Evolutionary conservation across 2,888 invertebrate species (phyloP).

Genomic region (Caenorhabditis auriculariae): DNA sequence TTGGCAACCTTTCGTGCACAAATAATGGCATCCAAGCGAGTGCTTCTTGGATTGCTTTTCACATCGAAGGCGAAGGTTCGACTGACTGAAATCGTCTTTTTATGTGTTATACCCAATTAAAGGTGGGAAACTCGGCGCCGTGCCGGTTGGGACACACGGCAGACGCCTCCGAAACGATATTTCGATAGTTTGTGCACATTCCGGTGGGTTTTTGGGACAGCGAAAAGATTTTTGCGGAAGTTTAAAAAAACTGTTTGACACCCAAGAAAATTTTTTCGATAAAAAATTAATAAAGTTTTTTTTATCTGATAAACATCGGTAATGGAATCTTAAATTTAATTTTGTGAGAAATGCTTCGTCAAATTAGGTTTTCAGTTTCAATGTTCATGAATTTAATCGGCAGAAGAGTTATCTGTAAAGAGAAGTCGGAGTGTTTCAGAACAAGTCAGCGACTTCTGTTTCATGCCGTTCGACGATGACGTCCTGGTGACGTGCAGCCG

Average conservation of each 20-base stretch:
- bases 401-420: too few species aligned
- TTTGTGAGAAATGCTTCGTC: too few species aligned
- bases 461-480: conserved; percentile 92
- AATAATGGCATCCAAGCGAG: conserved; percentile 93
- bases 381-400: too few species aligned
- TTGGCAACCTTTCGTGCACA: conserved; percentile 89
- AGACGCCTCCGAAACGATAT: conserved; percentile 76
- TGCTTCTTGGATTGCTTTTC: conserved; percentile 89
- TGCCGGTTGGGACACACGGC: conserved; percentile 84
- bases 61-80: conserved; percentile 83
- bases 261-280: too few species aligned
- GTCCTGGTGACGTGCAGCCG: conserved; percentile 79
- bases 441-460: conserved; percentile 89
- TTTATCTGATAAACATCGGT: too few species aligned
- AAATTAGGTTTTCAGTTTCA: too few species aligned
- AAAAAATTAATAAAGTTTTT: too few species aligned
- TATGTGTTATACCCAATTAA: neutral
- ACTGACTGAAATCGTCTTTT: neutral
- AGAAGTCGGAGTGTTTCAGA: too few species aligned
- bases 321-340: too few species aligned
- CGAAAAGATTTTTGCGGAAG: too few species aligned
- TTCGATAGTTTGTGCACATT: conserved; percentile 65
- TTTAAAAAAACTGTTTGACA: too few species aligned
- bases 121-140: conserved; percentile 82
- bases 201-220: conserved; percentile 64